These are phyloP conservation scores for Holacanthella duospinosa DNA, from an alignment of 2,888 invertebrate species.

Conservation along the genomic window DNA sequence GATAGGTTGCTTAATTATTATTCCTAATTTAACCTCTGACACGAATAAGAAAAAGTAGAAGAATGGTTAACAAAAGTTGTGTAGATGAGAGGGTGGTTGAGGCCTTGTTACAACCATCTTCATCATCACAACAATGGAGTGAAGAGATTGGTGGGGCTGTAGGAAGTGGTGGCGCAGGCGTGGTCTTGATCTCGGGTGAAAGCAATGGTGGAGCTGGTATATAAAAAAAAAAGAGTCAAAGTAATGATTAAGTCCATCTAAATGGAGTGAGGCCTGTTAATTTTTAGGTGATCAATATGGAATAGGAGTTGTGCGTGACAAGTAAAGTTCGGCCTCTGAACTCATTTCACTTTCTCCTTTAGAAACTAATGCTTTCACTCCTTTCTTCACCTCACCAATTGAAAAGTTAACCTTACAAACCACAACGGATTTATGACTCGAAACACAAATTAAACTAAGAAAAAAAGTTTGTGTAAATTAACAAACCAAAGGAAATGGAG, in stretches of 20 bases:
- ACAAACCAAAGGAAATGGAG: too few relatives aligned
- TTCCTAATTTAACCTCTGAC: too few relatives aligned
- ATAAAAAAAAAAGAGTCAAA: background rate
- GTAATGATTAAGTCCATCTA: background rate
- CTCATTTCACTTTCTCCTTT: background rate
- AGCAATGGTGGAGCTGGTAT: background rate
- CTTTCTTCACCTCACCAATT: too few relatives aligned
- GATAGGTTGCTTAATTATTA: too few relatives aligned
- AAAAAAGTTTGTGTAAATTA: too few relatives aligned
- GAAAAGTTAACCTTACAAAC: too few relatives aligned
- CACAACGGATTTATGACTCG: too few relatives aligned
- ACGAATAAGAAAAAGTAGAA: too few relatives aligned
- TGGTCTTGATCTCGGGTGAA: background rate
- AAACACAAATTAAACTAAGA: too few relatives aligned
- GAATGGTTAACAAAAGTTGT: too few relatives aligned
- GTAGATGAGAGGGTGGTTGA: too few relatives aligned
- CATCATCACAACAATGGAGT: background rate
- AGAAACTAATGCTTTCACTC: too few relatives aligned
- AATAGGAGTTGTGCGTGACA: background rate
- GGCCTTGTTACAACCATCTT: conserved; percentile 2
- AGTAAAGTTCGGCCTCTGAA: background rate
- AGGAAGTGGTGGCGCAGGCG: background rate
- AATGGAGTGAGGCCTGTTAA: background rate
- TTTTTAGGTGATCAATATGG: background rate
- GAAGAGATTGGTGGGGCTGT: background rate